These are phyloP conservation scores for Bothrops jararaca DNA, from an alignment of 2,113 vertebrate genomes.

Conservation along the genomic window DNA sequence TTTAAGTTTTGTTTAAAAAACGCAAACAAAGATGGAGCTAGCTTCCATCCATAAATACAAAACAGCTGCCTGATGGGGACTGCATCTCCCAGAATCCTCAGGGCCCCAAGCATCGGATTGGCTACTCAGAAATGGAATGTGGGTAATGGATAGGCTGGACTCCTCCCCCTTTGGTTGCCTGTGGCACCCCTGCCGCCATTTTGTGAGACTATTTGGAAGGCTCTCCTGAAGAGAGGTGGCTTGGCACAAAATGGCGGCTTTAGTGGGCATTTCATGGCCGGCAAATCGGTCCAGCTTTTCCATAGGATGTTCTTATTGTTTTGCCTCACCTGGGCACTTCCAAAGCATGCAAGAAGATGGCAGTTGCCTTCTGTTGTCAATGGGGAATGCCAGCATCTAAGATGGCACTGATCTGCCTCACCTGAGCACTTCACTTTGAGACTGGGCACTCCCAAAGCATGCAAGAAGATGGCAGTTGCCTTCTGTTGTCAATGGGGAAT, in stretches of 20 bases:
- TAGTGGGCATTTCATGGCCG: neutral
- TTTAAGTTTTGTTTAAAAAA: neutral
- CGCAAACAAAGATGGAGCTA: neutral
- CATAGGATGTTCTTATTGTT: neutral
- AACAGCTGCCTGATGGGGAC: neutral
- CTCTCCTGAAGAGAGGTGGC: neutral
- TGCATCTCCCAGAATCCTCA: neutral
- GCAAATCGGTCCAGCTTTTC: neutral
- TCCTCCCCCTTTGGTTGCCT: neutral
- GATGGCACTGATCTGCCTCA: neutral
- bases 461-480: neutral
- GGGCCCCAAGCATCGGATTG: neutral
- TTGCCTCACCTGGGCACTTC: neutral
- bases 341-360: neutral
- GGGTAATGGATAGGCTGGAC: neutral
- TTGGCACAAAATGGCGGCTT: neutral
- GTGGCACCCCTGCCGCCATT: neutral
- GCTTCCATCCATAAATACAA: neutral
- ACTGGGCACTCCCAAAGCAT: too few species aligned
- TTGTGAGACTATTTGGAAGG: neutral
- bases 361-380: neutral
- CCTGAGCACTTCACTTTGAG: neutral
- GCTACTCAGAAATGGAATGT: neutral
- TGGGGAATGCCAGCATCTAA: neutral
- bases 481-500: neutral